Percentiles rank a stretch among this genome's conserved stretches.
These are phyloP conservation scores for Scaptomyza montana DNA, from an alignment of 1,140 invertebrate species.

Conservation along the genomic window DNA sequence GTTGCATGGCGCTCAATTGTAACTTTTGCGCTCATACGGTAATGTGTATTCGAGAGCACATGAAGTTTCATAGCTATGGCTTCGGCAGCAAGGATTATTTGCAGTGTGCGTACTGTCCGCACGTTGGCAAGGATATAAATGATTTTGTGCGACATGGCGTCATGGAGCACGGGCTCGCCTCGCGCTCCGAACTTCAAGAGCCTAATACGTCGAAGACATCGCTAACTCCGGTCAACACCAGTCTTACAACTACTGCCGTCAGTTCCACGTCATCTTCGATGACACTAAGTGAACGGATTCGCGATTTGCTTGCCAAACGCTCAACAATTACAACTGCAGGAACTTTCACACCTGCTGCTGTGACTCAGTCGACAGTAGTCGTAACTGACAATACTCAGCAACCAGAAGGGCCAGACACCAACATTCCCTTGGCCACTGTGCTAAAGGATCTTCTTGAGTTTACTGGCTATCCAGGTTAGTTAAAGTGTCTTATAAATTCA, in stretches of 20 bases:
- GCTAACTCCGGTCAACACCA: no score
- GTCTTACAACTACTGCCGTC: neutral
- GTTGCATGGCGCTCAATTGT: conserved; percentile 61
- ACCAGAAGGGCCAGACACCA: neutral
- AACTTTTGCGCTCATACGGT: conserved; percentile 51
- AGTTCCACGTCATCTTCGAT: no score
- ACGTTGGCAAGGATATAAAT: conserved; percentile 44
- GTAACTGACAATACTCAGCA: neutral
- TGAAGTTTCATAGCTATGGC: conserved; percentile 55
- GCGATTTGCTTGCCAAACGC: conserved; percentile 39
- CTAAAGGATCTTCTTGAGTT: conserved; percentile 20
- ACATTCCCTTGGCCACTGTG: neutral
- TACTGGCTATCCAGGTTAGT: conserved; percentile 52
- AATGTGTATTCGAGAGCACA: conserved; percentile 54
- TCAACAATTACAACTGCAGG: neutral
- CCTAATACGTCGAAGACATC: neutral
- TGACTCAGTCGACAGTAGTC: no score
- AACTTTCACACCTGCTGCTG: neutral
- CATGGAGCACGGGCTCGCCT: conserved; percentile 42
- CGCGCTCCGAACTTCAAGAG: conserved; percentile 27
- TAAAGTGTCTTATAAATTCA: no score
- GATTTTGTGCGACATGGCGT: conserved; percentile 58
- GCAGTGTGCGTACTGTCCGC: conserved; percentile 49
- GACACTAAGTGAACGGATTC: conserved; percentile 46
- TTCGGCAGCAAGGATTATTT: conserved; percentile 45